These are phyloP conservation scores for Trematomus bernacchii DNA, from an alignment of 2,797 vertebrate species.

Conservation along the genomic window DNA sequence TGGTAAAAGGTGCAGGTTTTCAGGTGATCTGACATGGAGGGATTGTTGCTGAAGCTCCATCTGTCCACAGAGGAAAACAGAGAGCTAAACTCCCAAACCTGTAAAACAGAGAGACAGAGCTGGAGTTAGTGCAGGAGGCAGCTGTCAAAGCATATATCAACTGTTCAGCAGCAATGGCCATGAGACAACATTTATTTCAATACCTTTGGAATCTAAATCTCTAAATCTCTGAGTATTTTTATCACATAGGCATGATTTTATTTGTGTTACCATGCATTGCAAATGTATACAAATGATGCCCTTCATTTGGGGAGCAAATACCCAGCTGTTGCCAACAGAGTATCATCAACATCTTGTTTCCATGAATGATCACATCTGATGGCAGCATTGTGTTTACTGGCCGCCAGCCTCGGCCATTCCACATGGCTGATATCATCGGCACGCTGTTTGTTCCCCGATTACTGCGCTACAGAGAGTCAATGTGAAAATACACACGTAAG, in stretches of 20 bases:
- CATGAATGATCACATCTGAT: slow-evolving; percentile 61
- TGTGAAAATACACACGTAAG: slow-evolving; percentile 40
- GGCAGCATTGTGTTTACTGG: slow-evolving; percentile 42
- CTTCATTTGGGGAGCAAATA: slow-evolving; percentile 56
- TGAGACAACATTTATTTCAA: slow-evolving; percentile 42
- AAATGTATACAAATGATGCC: slow-evolving; percentile 54
- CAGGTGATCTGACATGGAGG: slow-evolving; percentile 92
- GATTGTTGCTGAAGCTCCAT: slow-evolving; percentile 87
- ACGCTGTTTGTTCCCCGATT: slow-evolving; percentile 45
- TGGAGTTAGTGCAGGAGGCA: slow-evolving; percentile 24
- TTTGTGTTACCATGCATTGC: slow-evolving; percentile 41
- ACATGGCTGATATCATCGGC: slow-evolving; percentile 59
- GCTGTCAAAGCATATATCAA: slow-evolving; percentile 33
- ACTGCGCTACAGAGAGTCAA: slow-evolving; percentile 20
- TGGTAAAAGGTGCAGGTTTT: slow-evolving; percentile 92
- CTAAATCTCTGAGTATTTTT: slow-evolving; percentile 45
- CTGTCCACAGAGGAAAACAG: slow-evolving; percentile 90
- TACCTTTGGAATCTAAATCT: slow-evolving; percentile 28
- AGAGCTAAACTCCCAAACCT: slow-evolving; percentile 97
- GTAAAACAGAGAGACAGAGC: slow-evolving; percentile 51
- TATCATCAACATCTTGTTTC: slow-evolving; percentile 57
- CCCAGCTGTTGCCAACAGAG: slow-evolving; percentile 64
- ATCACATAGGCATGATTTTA: slow-evolving; percentile 37
- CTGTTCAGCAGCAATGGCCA: background rate
- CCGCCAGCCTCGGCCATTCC: slow-evolving; percentile 64